Evolutionary conservation across 1,140 invertebrate genomes (phyloP).

Genomic region (Drosophila nebulosa): DNA sequence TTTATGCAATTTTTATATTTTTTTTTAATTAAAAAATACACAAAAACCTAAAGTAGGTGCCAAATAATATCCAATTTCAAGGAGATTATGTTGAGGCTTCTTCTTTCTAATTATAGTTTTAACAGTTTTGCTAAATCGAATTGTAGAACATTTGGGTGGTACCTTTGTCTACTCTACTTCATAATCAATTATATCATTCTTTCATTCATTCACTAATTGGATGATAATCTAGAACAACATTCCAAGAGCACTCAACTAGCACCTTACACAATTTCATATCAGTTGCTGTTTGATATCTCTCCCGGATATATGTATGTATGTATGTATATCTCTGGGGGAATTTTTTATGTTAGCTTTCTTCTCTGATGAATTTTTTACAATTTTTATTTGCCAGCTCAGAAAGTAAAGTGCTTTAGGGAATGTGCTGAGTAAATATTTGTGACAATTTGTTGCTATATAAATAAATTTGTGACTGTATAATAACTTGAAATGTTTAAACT

Average conservation of each 20-base stretch:
- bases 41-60: too few species aligned
- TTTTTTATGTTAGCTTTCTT: not conserved
- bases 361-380: slow-evolving; percentile 21
- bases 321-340: not conserved
- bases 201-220: not conserved
- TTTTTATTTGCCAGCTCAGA: slow-evolving; percentile 30
- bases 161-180: not conserved
- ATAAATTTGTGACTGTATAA: slow-evolving; percentile 1
- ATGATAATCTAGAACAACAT: not conserved
- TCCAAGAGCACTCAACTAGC: not conserved
- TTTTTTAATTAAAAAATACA: too few species aligned
- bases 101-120: too few species aligned
- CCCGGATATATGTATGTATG: not conserved
- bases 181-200: not conserved
- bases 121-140: too few species aligned
- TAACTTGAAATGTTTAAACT: slow-evolving; percentile 18
- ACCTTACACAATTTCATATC: not conserved
- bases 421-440: slow-evolving; percentile 72
- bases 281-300: not conserved
- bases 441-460: slow-evolving; percentile 27
- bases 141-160: not conserved
- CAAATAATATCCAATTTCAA: too few species aligned
- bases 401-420: slow-evolving; percentile 56
- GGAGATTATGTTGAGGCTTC: too few species aligned
- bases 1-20: too few species aligned